Base-by-base conservation (phyloP, 2,113 vertebrate genomes). In the Heterotilapia buettikoferi region DNA sequence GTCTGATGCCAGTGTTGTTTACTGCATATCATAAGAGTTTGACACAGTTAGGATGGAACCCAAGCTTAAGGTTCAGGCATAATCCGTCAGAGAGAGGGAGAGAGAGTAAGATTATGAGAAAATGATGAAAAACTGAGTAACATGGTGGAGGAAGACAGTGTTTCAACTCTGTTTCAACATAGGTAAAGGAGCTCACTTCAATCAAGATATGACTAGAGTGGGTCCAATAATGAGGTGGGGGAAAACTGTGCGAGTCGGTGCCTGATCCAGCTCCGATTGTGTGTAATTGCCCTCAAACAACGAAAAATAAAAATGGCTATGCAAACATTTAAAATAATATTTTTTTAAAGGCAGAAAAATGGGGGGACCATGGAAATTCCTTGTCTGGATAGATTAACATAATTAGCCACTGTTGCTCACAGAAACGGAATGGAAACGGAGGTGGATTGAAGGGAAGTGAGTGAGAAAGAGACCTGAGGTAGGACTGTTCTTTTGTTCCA, bases 101-200 rank as follows among this genome's bases (percentile, higher is more conserved):
- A 19, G 16, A 73, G 19, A 63, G 76, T 40, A 85, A 90, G 86
- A 93, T 94, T 90, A 92, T 84, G 73, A 93, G 84, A 93, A 88
- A 92, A 93, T 93, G 78, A 95, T 93, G 93, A 94, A 95, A 95
- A 94, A 81, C 33, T 0, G 33, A 83, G 94, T 84, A 93, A 93
- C 85, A 82, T 66, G 79, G 88, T 80, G 85, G 50, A 90, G 86
- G 83, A 90, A 79, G 61, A 68, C 54, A 56, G 59, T 33, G 86
- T 89, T 92, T 92, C 29, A 7, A 36, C 86, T 59, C 57, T 19
- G 82, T 91, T 93, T 94, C 92, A 91, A 83, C 87, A 80, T 80
- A 90, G 87, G 85, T 90, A 81, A 68, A 83, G 76, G 52, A 50
- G 36, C 40, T 86, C 2, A 82, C 14, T 86, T 92, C 86, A 91